Percentiles rank a stretch among this genome's conserved stretches.
phyloP scores from a whole-genome alignment of 2,888 invertebrate genomes.

The Scrobipalpa atriplicella region DNA sequence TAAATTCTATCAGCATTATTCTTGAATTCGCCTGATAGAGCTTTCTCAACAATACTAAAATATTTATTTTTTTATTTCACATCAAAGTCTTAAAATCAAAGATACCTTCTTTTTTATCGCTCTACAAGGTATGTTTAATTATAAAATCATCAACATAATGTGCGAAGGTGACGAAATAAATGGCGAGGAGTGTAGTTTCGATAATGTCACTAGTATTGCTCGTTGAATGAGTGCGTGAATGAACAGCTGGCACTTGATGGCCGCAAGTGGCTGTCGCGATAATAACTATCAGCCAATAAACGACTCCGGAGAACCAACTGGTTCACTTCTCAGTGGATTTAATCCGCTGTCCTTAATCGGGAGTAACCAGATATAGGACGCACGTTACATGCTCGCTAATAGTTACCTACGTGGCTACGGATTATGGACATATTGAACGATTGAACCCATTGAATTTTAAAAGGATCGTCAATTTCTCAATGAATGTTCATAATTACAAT shows the following conservation, averaged over 20 bases:
- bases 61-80: too few species aligned
- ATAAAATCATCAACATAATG: too few species aligned
- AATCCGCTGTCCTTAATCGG: conserved; percentile 44
- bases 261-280: conserved; percentile 27
- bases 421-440: not conserved
- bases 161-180: too few species aligned
- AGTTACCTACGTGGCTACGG: not conserved
- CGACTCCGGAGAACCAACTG: conserved; percentile 36
- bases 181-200: not conserved
- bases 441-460: not conserved
- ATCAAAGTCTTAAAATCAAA: too few species aligned
- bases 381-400: not conserved
- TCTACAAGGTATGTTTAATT: too few species aligned
- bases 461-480: too few species aligned
- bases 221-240: conserved; percentile 37
- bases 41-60: too few species aligned
- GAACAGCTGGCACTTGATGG: conserved; percentile 28
- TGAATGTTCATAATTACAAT: too few species aligned
- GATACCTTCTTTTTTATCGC: too few species aligned
- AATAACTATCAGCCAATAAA: conserved; percentile 41
- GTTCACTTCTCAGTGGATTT: conserved; percentile 50
- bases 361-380: not conserved
- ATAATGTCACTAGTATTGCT: not conserved
- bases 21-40: too few species aligned
- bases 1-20: too few species aligned